These are phyloP conservation scores for Danio tinwini DNA, from an alignment of 2,797 vertebrate genomes.

Conservation along the genomic window DNA sequence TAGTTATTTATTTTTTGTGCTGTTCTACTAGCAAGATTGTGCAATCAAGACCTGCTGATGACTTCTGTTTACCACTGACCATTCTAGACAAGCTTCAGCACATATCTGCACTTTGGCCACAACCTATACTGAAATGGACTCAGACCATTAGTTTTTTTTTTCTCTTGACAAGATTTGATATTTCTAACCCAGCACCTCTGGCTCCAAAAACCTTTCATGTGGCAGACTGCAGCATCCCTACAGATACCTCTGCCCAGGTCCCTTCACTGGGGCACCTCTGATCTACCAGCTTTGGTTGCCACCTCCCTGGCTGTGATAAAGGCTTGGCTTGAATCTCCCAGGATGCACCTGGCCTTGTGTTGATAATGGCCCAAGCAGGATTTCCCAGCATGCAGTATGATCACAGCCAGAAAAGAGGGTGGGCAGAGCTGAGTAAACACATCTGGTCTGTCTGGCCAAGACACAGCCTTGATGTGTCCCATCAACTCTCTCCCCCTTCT, in stretches of 20 bases:
- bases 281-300: slow-evolving; percentile 55
- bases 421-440: slow-evolving; percentile 53
- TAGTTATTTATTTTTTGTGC: too few species aligned
- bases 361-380: slow-evolving; percentile 76
- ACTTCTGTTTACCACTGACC: slow-evolving; percentile 34
- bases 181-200: slow-evolving; percentile 63
- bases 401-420: slow-evolving; percentile 59
- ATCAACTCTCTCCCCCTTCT: slow-evolving; percentile 46
- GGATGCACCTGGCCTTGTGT: slow-evolving; percentile 80
- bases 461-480: slow-evolving; percentile 61
- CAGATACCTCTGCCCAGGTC: slow-evolving; percentile 69
- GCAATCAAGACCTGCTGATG: slow-evolving; percentile 29
- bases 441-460: slow-evolving; percentile 46
- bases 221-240: slow-evolving; percentile 65
- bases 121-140: slow-evolving; percentile 45
- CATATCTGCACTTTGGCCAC: slow-evolving; percentile 34
- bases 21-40: neutral
- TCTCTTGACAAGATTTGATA: slow-evolving; percentile 56
- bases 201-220: slow-evolving; percentile 75
- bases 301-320: slow-evolving; percentile 71
- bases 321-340: slow-evolving; percentile 75
- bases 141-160: slow-evolving; percentile 46
- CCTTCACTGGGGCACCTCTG: slow-evolving; percentile 60
- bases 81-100: slow-evolving; percentile 32
- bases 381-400: slow-evolving; percentile 68